These are phyloP conservation scores for Chrysomallon squamiferum DNA, from an alignment of 1,140 invertebrate genomes.

Conservation along the genomic window DNA sequence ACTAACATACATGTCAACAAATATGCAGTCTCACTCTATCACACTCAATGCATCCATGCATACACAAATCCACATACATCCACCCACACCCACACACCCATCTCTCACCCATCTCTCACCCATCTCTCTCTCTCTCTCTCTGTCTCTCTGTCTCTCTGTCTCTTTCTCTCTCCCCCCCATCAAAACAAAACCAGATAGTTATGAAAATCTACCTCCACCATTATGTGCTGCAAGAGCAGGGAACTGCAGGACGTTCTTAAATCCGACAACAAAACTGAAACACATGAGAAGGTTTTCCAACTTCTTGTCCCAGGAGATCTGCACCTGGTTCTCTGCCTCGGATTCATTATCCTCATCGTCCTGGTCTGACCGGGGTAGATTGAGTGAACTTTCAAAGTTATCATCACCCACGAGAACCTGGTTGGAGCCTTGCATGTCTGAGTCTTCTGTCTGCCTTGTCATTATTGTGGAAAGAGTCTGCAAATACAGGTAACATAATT, in stretches of 20 bases:
- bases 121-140: too few relatives aligned
- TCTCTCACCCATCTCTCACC: too few relatives aligned
- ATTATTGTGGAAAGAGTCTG: slow-evolving; percentile 9
- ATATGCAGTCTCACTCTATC: too few relatives aligned
- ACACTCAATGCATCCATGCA: too few relatives aligned
- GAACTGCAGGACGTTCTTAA: slow-evolving; percentile 6
- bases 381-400: slow-evolving; percentile 5
- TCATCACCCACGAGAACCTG: slow-evolving; percentile 2
- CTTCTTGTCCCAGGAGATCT: not conserved
- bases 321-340: not conserved
- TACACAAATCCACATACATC: too few relatives aligned
- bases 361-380: not conserved
- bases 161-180: too few relatives aligned
- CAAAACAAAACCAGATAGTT: too few relatives aligned
- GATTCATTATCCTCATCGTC: slow-evolving; percentile 1
- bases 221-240: slow-evolving; percentile 2
- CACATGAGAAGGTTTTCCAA: slow-evolving; percentile 5
- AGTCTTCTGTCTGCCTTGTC: slow-evolving; percentile 1
- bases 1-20: too few relatives aligned
- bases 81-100: too few relatives aligned
- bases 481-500: not conserved
- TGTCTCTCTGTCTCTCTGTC: too few relatives aligned
- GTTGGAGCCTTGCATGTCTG: slow-evolving; percentile 1
- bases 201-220: slow-evolving; percentile 9
- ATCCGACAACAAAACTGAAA: slow-evolving; percentile 6